phyloP scores from a whole-genome alignment of 2,888 invertebrate species.

The Andrena dorsata region DNA sequence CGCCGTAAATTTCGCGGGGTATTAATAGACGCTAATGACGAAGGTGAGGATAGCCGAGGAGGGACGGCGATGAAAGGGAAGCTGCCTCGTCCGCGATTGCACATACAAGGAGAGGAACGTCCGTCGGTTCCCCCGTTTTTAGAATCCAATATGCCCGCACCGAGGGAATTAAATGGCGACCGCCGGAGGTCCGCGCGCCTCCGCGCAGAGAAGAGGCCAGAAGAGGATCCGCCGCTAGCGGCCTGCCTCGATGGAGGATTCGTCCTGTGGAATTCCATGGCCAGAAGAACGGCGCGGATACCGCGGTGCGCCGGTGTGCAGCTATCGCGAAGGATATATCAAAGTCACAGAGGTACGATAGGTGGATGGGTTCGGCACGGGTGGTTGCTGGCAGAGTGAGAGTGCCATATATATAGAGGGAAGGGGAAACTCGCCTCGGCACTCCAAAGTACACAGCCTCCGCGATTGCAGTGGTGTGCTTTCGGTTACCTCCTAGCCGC shows the following conservation, averaged over 20 bases:
- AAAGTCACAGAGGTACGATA: constrained; percentile 49
- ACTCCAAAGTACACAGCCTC: constrained; percentile 83
- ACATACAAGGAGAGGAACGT: constrained; percentile 14
- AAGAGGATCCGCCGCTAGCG: background rate
- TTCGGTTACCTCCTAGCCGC: constrained; percentile 64
- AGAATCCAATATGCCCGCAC: background rate
- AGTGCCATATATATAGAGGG: constrained; percentile 80
- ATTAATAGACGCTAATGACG: constrained; percentile 6
- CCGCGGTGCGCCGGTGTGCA: constrained; percentile 18
- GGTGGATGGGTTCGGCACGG: constrained; percentile 60
- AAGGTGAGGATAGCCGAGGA: constrained; percentile 1
- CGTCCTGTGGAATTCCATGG: constrained; percentile 21
- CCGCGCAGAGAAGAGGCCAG: no score
- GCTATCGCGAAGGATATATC: constrained; percentile 47
- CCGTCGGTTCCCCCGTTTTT: background rate
- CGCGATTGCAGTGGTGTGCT: constrained; percentile 82
- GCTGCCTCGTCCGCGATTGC: constrained; percentile 20
- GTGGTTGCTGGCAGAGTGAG: constrained; percentile 75
- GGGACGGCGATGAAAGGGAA: constrained; percentile 46
- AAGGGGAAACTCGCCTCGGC: constrained; percentile 81
- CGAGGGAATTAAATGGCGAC: no score
- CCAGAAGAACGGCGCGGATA: constrained; percentile 20
- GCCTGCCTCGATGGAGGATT: background rate
- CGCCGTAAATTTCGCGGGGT: constrained; percentile 50
- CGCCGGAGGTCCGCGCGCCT: no score